These are phyloP conservation scores for Lytechinus pictus DNA, from an alignment of 35 echinoderm and acorn worm species.

Conservation along the genomic window DNA sequence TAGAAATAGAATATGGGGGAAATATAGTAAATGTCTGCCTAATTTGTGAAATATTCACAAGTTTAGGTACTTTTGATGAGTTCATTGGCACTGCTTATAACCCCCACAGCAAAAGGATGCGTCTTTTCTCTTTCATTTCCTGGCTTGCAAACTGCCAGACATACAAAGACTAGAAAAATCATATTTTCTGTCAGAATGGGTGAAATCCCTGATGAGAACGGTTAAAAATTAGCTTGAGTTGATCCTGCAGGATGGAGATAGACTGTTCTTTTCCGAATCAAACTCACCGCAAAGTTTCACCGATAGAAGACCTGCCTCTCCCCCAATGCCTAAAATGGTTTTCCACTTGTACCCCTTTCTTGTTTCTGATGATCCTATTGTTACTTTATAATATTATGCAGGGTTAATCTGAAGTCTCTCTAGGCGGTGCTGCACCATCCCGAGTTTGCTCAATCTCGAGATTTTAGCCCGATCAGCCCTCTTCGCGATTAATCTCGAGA, in stretches of 20 bases:
- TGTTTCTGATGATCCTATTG: too few species aligned
- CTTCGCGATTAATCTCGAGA: too few species aligned
- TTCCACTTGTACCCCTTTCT: background rate
- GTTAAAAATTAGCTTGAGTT: background rate
- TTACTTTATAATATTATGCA: too few species aligned
- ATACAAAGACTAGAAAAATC: background rate
- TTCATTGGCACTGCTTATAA: background rate
- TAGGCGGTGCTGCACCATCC: too few species aligned
- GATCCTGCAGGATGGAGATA: slow-evolving; percentile 34
- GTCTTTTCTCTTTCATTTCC: background rate
- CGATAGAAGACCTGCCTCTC: background rate
- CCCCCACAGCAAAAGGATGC: background rate
- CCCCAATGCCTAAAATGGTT: background rate
- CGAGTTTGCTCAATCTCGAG: too few species aligned
- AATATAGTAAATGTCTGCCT: too few species aligned
- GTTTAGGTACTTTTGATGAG: background rate
- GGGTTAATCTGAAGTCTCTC: too few species aligned
- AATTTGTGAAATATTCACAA: background rate
- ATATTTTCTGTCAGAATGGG: background rate
- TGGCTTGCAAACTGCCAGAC: background rate
- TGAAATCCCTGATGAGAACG: slow-evolving; percentile 20
- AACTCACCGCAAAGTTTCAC: background rate
- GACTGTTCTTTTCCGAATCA: background rate
- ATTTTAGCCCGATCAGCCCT: too few species aligned
- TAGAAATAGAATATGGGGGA: too few species aligned